Base-by-base conservation (phyloP, 2,113 vertebrate genomes). In the Sinocyclocheilus anshuiensis region DNA sequence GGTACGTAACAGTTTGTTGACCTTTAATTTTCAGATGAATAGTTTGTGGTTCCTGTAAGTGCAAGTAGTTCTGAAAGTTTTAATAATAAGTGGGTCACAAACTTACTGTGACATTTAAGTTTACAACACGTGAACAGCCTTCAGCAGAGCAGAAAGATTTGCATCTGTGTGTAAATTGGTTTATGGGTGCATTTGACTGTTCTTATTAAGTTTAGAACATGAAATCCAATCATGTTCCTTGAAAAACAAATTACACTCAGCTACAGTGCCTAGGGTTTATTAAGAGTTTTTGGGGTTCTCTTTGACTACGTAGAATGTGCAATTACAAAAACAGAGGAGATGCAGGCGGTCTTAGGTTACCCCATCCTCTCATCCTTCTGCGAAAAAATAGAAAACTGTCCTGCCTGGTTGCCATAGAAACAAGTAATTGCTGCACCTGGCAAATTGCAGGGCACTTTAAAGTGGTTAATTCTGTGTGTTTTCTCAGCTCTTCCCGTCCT, bases 361-460 rank as follows among this genome's bases (percentile, higher is more conserved):
- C 78, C 74, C 63, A 29, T 86, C 77, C 77, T 61, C 20, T 65
- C 48, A 71, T 55, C 29, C 11, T 55, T 29, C 18, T 81, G 67
- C 16, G 45, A n/a, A 92, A 91, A 84, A 83, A 86, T 26, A 76
- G 76, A 55, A 86, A 76, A 87, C 74, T 87, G 85, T 89, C 83
- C 29, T 88, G 87, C 80, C 24, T 78, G 89, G 93, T 95, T 94
- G 91, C 94, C 93, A 95, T 95, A 94, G 95, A 94, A 93, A 95
- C 94, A 89, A 71, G 88, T 94, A 92, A 94, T 94, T 93, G 93
- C 92, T 90, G 92, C 94, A 94, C 94, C 93, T 94, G 94, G 93
- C 91, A 95, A 95, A 95, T 95, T 94, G 93, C 91, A 79, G 88
- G 92, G 90, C 91, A 89, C 92, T 94, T 91, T 81, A 85, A 90